A percentile compares a stretch with the other conserved stretches of the same genome.
Conservation (phyloP, 37 sponge, comb jelly and placozoan genomes). For the Ianthella basta region DNA sequence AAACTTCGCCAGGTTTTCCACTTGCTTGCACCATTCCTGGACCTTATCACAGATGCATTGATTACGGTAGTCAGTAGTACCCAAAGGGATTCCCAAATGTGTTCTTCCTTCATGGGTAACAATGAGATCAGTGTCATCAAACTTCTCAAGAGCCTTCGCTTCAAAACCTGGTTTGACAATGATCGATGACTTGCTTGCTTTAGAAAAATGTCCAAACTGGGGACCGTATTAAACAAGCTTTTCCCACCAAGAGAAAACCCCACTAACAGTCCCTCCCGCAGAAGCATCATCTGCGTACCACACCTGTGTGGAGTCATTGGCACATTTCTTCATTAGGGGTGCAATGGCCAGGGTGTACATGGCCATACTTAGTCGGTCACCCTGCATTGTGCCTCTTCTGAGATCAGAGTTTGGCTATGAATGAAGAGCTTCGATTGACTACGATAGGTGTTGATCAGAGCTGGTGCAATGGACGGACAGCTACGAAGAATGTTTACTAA, state of each 20-base stretch:
- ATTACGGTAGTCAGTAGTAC: not conserved
- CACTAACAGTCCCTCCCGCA: slow-evolving; percentile 8
- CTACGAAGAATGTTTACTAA: slow-evolving; percentile 10
- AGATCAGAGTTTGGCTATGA: slow-evolving; percentile 1
- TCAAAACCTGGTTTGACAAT: slow-evolving; percentile 21
- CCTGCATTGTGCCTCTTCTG: slow-evolving; percentile 23
- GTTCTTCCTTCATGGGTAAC: slow-evolving; percentile 10
- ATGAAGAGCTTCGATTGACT: slow-evolving; percentile 24
- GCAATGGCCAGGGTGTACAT: slow-evolving; percentile 30
- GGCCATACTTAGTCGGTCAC: slow-evolving; percentile 16
- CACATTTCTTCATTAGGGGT: slow-evolving; percentile 17
- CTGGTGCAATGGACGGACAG: slow-evolving; percentile 24
- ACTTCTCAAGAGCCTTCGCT: not conserved
- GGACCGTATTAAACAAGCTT: slow-evolving; percentile 18
- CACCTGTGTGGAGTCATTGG: not conserved
- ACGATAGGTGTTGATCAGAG: slow-evolving; percentile 8
- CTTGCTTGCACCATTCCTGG: slow-evolving; percentile 13
- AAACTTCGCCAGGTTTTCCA: slow-evolving; percentile 8
- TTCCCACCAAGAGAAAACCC: slow-evolving; percentile 10
- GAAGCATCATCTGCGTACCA: slow-evolving; percentile 36
- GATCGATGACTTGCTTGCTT: slow-evolving; percentile 16
- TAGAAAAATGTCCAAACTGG: slow-evolving; percentile 4
- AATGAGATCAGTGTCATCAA: not conserved
- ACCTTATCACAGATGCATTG: not conserved
- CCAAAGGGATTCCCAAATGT: slow-evolving; percentile 19